Base-by-base conservation (phyloP, 1,140 invertebrate genomes). In the Zaprionus taronus region DNA sequence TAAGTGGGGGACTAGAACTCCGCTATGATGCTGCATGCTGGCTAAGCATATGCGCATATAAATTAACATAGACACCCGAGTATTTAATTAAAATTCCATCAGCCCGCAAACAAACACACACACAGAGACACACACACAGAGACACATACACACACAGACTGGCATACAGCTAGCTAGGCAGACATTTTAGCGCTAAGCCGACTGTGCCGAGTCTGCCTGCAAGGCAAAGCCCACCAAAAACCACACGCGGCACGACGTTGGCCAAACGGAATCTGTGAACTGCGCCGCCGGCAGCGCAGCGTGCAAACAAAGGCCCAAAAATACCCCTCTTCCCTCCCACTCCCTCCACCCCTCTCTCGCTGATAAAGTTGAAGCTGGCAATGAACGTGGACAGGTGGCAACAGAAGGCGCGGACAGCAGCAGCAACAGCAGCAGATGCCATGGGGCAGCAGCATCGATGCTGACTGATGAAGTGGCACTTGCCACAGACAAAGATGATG, bases 71-170 rank as follows among this genome's bases (percentile, higher is more conserved):
- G 85, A 90, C 86, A 85, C 82, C 86, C 53, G 82, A 91, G 85
- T 90, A 90, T 90, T 90, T 90, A 90, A 90, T 90, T 90, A 90
- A 90, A 90, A 90, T 90, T 90, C 85, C 85, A 90, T 90, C 85
- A 90, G 81, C 68, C 66, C 80, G 77, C 60, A 72, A 53, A 69
- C 71, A 62, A 57, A 76, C 51, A 31, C 20, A 31, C 20, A 67
- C 55, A 74, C 57, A 78, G 34, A 34, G 12, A 11, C 20, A 53
- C 4, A 31, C 4, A 34, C 28, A 34, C 41, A 44, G 17, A 36
- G 7, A n/a, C 34, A 73, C 53, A 58, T 14, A 63, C 57, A 53
- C 26, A 57, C 55, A 74, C 62, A 80, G n/a, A n/a, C 51, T 34
- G 15, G 4, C 53, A 41, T 2, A 47, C 14, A 17, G 20, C 14